Conservation (phyloP, 2,888 invertebrate genomes). For the Hypselothyrea guttata region DNA sequence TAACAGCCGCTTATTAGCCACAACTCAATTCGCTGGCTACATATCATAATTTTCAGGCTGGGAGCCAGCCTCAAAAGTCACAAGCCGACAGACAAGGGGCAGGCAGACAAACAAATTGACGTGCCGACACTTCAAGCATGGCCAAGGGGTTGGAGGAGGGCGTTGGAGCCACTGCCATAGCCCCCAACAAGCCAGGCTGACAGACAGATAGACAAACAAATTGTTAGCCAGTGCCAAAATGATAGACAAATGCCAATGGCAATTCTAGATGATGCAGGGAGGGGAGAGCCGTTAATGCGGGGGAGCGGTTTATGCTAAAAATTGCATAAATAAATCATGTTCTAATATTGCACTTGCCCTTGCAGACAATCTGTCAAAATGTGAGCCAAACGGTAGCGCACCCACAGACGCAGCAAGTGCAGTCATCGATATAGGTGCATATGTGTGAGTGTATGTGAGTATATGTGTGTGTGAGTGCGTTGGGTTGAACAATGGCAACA, state of each 20-base stretch:
- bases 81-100: conserved; percentile 6
- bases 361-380: conserved; percentile 75
- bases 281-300: neutral
- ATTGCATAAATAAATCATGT: conserved; percentile 80
- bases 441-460: too few species aligned
- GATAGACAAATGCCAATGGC: conserved; percentile 71
- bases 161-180: neutral
- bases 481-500: conserved; percentile 24
- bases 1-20: conserved; percentile 49
- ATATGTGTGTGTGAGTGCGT: too few species aligned
- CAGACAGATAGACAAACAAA: conserved; percentile 50
- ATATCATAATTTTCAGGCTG: conserved; percentile 70
- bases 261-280: neutral
- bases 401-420: conserved; percentile 19
- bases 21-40: conserved; percentile 30
- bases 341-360: conserved; percentile 79
- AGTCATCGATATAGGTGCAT: conserved; percentile 2
- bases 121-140: conserved; percentile 69
- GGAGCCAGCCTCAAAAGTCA: conserved; percentile 11
- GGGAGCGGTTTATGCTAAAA: conserved; percentile 61
- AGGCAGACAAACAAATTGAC: conserved; percentile 72
- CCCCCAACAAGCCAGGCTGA: conserved; percentile 6
- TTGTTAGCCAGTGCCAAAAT: conserved; percentile 66
- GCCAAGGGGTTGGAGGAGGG: neutral
- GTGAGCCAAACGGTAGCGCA: conserved; percentile 32